Percentiles rank a stretch among this genome's conserved stretches.
phyloP scores from a whole-genome alignment of 2,888 invertebrate genomes.

The Eristalis intricaria region DNA sequence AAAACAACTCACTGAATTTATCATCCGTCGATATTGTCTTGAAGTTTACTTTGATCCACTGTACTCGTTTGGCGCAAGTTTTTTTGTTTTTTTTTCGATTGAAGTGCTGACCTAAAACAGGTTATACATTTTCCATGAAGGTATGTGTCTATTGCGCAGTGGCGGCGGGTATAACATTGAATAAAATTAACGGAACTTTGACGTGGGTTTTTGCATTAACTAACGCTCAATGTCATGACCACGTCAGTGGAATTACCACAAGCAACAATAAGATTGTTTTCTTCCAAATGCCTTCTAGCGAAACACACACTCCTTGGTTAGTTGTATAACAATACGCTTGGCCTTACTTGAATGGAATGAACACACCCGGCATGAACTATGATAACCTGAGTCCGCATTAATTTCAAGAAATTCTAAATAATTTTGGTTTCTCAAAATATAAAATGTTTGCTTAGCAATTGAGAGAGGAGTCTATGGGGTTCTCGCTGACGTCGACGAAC shows the following conservation, averaged over 20 bases:
- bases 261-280: background rate
- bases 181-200: constrained; percentile 26
- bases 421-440: no score
- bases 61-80: background rate
- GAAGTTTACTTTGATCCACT: background rate
- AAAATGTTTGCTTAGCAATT: no score
- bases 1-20: background rate
- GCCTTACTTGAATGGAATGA: background rate
- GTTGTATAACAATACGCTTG: background rate
- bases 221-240: constrained; percentile 9
- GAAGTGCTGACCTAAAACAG: background rate
- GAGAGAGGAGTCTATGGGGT: no score
- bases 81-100: background rate
- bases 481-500: no score
- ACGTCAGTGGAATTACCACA: constrained; percentile 21
- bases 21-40: background rate
- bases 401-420: background rate
- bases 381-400: background rate
- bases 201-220: background rate
- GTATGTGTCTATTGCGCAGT: background rate
- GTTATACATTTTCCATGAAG: background rate
- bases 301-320: background rate
- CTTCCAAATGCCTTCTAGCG: background rate
- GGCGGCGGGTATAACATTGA: background rate
- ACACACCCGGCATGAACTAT: background rate